Conservation (phyloP, 1,140 invertebrate species). For the Hypothenemus hampei region DNA sequence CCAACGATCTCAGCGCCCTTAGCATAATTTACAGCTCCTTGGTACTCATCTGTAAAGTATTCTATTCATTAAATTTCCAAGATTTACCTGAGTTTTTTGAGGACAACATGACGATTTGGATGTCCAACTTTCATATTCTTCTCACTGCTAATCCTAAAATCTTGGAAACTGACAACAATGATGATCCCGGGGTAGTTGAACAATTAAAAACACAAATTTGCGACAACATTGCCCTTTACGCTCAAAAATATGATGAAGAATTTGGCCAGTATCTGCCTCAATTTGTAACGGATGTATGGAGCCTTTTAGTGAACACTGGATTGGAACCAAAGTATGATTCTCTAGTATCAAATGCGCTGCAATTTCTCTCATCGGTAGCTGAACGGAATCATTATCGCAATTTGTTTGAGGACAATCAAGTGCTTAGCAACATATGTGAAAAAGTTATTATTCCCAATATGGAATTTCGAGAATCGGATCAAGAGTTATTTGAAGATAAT, state of each 20-base stretch:
- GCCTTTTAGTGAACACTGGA: slow-evolving; percentile 77
- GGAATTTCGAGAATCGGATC: slow-evolving; percentile 88
- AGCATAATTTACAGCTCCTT: slow-evolving; percentile 88
- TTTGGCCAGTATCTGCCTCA: slow-evolving; percentile 80
- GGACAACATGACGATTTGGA: slow-evolving; percentile 94
- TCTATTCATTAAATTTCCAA: slow-evolving; percentile 94
- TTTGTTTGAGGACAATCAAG: slow-evolving; percentile 83
- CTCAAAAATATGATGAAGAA: slow-evolving; percentile 97
- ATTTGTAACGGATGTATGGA: slow-evolving; percentile 93
- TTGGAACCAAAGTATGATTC: slow-evolving; percentile 86
- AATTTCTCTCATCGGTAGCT: slow-evolving; percentile 91
- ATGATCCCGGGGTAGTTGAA: slow-evolving; percentile 86
- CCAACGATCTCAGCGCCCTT: slow-evolving; percentile 72
- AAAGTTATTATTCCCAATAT: slow-evolving; percentile 98
- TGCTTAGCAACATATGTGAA: slow-evolving; percentile 89
- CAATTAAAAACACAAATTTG: slow-evolving; percentile 92
- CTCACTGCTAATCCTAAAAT: slow-evolving; percentile 72
- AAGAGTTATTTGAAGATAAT: slow-evolving; percentile 96
- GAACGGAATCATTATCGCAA: slow-evolving; percentile 81
- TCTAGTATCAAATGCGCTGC: slow-evolving; percentile 93
- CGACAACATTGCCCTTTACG: slow-evolving; percentile 91
- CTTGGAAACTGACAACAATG: slow-evolving; percentile 68
- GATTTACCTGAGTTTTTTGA: slow-evolving; percentile 98
- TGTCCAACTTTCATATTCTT: slow-evolving; percentile 82
- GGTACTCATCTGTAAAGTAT: slow-evolving; percentile 89